These are phyloP conservation scores for Heliangelus exortis DNA, from an alignment of 2,797 vertebrate genomes.

Conservation along the genomic window DNA sequence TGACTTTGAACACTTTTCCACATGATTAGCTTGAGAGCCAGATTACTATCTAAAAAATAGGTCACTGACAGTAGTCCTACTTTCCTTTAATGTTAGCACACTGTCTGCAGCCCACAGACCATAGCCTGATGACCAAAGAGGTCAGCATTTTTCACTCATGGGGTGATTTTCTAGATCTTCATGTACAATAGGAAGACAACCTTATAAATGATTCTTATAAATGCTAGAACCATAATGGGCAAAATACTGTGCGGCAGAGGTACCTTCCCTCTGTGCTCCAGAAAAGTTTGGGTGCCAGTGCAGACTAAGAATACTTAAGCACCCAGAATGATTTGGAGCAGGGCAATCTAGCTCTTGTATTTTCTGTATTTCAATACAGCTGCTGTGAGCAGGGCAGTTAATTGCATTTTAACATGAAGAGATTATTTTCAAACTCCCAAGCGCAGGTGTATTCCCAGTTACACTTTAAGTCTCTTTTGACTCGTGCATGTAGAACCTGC, in stretches of 20 bases:
- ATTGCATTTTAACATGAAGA: neutral
- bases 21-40: neutral
- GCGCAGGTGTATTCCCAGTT: neutral
- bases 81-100: neutral
- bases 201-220: neutral
- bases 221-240: neutral
- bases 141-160: neutral
- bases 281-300: neutral
- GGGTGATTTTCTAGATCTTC: neutral
- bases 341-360: neutral
- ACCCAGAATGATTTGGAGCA: neutral
- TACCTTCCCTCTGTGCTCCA: neutral
- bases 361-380: accelerated
- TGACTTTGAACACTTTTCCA: neutral
- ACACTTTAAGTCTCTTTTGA: neutral
- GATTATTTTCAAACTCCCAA: neutral
- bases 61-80: neutral
- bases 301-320: neutral
- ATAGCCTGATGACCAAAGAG: neutral
- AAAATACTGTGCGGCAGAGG: neutral
- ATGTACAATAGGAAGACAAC: neutral
- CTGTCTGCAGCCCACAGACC: neutral
- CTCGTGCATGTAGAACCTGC: neutral
- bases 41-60: neutral
- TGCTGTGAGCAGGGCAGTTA: neutral